A percentile compares a stretch with the other conserved stretches of the same genome.
Evolutionary conservation across 2,888 invertebrate genomes (phyloP).

Genomic region (Diarsia brunnea): DNA sequence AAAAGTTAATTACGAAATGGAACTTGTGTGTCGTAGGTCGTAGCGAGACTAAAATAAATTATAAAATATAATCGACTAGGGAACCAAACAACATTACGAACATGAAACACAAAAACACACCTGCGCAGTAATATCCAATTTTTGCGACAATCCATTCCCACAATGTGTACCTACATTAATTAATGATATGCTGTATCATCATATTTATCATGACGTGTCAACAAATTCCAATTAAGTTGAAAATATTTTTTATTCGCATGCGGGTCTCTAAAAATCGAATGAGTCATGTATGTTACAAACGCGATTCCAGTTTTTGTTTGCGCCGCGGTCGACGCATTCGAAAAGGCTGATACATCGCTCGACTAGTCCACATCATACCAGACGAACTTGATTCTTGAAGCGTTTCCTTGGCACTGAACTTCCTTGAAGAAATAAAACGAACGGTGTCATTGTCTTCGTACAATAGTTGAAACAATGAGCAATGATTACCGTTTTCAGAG

Average conservation of each 20-base stretch:
- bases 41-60: constrained; percentile 47
- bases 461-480: constrained; percentile 72
- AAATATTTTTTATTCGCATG: constrained; percentile 20
- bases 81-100: constrained; percentile 47
- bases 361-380: constrained; percentile 34
- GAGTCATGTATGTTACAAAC: constrained; percentile 54
- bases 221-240: constrained; percentile 21
- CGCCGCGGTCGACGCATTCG: constrained; percentile 30
- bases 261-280: constrained; percentile 49
- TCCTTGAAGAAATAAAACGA: constrained; percentile 65
- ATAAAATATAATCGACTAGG: constrained; percentile 54
- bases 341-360: constrained; percentile 39
- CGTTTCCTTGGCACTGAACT: constrained; percentile 64
- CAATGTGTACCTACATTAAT: constrained; percentile 15
- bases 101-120: constrained; percentile 41
- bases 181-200: constrained; percentile 13
- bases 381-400: constrained; percentile 54
- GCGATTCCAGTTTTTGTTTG: constrained; percentile 51
- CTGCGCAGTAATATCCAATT: constrained; percentile 27
- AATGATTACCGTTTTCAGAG: constrained; percentile 69
- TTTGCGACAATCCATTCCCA: constrained; percentile 22
- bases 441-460: constrained; percentile 70
- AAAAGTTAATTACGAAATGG: constrained; percentile 62
- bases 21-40: constrained; percentile 38
- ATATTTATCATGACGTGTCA: constrained; percentile 2